phyloP scores from a whole-genome alignment of 2,113 vertebrate genomes.

The Epinephelus fuscoguttatus region DNA sequence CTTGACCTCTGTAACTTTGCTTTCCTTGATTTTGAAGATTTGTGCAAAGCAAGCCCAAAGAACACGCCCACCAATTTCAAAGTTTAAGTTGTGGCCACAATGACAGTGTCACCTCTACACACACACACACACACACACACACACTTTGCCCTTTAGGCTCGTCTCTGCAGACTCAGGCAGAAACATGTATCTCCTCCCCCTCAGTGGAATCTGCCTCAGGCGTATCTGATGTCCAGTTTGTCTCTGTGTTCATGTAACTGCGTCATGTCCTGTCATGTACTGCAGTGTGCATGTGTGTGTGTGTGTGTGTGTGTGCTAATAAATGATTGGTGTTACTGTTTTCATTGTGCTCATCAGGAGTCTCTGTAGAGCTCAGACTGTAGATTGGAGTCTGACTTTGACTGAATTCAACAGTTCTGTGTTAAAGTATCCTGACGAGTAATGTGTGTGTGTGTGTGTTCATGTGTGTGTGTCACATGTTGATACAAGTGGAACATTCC shows the following conservation, averaged over 20 bases:
- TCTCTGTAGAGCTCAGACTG: background rate
- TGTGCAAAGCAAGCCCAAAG: too few relatives aligned
- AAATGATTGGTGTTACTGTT: background rate
- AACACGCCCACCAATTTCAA: too few relatives aligned
- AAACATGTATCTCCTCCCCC: slow-evolving; percentile 27
- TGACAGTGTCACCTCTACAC: background rate
- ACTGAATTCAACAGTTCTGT: background rate
- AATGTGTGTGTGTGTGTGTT: background rate
- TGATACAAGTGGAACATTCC: slow-evolving; percentile 17
- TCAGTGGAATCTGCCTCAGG: slow-evolving; percentile 37
- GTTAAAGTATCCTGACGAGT: background rate
- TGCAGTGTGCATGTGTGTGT: background rate
- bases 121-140: background rate
- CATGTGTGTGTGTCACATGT: slow-evolving; percentile 6
- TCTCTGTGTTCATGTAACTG: slow-evolving; percentile 4
- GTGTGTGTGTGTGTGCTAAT: background rate
- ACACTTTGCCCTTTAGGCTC: slow-evolving; percentile 42
- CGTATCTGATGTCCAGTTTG: slow-evolving; percentile 23
- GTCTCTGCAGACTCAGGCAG: slow-evolving; percentile 23
- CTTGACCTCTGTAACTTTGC: too few relatives aligned
- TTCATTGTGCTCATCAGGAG: background rate
- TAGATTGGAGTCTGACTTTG: background rate
- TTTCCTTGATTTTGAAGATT: too few relatives aligned
- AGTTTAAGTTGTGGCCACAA: too few relatives aligned
- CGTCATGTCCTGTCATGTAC: too few relatives aligned